Conservation (phyloP, 2,797 vertebrate species). For the Peromyscus attwateri region DNA sequence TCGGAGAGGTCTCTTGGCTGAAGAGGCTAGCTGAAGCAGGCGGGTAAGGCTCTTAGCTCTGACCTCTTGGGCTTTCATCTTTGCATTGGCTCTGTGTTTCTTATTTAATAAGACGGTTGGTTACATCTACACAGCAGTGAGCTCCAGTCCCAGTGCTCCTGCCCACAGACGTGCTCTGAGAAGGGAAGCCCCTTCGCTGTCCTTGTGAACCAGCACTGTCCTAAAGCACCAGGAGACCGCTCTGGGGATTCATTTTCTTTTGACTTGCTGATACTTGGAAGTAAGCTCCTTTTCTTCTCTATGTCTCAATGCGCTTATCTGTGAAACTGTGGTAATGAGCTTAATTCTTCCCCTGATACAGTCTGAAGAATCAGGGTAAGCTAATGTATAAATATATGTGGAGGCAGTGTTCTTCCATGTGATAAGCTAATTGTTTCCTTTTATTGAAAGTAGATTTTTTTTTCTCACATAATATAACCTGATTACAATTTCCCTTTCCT, state of each 20-base stretch:
- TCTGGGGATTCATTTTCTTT: constrained; percentile 5
- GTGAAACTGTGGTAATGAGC: constrained; percentile 7
- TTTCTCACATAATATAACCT: neutral
- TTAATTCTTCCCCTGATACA: neutral
- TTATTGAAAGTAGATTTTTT: neutral
- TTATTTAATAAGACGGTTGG: too few species aligned
- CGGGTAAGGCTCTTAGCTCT: too few species aligned
- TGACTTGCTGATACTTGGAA: neutral
- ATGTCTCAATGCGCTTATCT: neutral
- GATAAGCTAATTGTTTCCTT: neutral
- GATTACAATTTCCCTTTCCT: neutral
- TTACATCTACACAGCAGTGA: too few species aligned
- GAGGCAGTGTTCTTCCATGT: neutral
- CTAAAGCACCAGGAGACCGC: neutral
- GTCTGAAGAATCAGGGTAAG: neutral
- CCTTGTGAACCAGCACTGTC: neutral
- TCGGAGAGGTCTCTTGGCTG: too few species aligned
- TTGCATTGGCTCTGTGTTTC: too few species aligned
- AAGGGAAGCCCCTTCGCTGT: constrained; percentile 20
- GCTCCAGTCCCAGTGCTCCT: neutral
- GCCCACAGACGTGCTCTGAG: neutral
- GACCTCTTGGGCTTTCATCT: too few species aligned
- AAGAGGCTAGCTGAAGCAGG: too few species aligned
- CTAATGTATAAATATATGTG: neutral
- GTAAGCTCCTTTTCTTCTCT: constrained; percentile 30